These are phyloP conservation scores for Merops nubicus DNA, from an alignment of 2,113 vertebrate species.

Conservation along the genomic window DNA sequence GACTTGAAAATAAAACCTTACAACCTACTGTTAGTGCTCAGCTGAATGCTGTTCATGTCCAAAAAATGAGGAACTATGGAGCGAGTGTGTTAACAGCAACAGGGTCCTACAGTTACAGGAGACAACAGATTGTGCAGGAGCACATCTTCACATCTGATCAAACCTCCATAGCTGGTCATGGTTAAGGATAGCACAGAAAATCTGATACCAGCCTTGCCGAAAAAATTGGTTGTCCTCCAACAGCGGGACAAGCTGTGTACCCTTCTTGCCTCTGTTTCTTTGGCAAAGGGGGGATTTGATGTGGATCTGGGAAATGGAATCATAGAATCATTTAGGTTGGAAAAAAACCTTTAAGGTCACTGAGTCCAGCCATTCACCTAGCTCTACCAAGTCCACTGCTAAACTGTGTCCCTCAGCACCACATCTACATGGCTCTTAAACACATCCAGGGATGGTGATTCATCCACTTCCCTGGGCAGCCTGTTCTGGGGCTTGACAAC, in stretches of 20 bases:
- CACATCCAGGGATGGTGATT: too few relatives aligned
- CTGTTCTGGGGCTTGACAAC: too few relatives aligned
- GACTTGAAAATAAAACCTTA: background rate
- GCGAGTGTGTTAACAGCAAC: background rate
- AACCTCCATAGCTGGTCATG: background rate
- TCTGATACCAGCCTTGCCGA: background rate
- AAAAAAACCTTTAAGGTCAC: too few relatives aligned
- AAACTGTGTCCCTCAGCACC: too few relatives aligned
- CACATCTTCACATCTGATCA: background rate
- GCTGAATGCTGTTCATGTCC: background rate
- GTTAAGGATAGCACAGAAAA: background rate
- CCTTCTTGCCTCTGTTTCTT: background rate
- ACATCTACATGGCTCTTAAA: too few relatives aligned
- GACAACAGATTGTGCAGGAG: background rate
- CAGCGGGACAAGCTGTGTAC: background rate
- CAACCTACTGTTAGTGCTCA: background rate
- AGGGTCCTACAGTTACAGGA: background rate
- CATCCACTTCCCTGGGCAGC: too few relatives aligned
- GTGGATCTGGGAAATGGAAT: background rate
- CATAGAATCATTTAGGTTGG: too few relatives aligned
- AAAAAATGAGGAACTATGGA: rapidly evolving
- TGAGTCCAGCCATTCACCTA: too few relatives aligned
- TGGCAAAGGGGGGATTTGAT: background rate
- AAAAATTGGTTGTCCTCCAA: background rate
- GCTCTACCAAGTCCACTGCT: too few relatives aligned